Percentiles rank a stretch among this genome's conserved stretches.
Evolutionary conservation across 2,113 vertebrate genomes (phyloP).

Genomic region (Motacilla tschutschensis): DNA sequence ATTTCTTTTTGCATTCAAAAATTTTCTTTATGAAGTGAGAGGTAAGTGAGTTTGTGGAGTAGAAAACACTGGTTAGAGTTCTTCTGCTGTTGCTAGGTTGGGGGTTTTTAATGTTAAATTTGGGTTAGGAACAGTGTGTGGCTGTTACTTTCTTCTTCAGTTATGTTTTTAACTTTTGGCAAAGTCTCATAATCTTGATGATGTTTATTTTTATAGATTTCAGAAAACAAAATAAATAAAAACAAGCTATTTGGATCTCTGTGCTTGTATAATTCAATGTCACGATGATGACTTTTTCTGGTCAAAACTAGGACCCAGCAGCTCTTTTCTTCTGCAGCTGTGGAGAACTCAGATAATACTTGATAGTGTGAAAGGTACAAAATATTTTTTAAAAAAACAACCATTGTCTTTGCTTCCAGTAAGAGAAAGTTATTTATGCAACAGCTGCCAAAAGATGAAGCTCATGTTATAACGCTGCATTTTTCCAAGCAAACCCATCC

Average conservation of each 20-base stretch:
- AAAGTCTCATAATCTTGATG: background rate
- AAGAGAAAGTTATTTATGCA: background rate
- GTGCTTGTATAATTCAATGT: background rate
- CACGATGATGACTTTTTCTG: background rate
- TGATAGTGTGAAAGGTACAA: background rate
- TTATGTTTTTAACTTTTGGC: constrained; percentile 42
- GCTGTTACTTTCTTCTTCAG: constrained; percentile 12
- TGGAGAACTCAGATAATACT: background rate
- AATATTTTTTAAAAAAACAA: background rate
- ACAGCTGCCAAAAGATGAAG: background rate
- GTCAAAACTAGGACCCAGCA: background rate
- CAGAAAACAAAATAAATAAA: constrained; percentile 31
- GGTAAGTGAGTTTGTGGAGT: background rate
- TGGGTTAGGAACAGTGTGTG: background rate
- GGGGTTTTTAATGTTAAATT: background rate
- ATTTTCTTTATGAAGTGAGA: background rate
- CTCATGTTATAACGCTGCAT: background rate
- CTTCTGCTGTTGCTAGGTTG: background rate
- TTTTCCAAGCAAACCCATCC: background rate
- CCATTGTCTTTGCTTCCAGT: background rate
- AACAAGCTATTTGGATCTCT: constrained; percentile 3
- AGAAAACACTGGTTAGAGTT: background rate
- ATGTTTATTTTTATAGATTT: constrained; percentile 20
- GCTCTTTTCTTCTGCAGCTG: background rate
- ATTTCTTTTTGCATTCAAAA: background rate